These are phyloP conservation scores for Abscondita cerata DNA, from an alignment of 2,888 invertebrate species.

Conservation along the genomic window DNA sequence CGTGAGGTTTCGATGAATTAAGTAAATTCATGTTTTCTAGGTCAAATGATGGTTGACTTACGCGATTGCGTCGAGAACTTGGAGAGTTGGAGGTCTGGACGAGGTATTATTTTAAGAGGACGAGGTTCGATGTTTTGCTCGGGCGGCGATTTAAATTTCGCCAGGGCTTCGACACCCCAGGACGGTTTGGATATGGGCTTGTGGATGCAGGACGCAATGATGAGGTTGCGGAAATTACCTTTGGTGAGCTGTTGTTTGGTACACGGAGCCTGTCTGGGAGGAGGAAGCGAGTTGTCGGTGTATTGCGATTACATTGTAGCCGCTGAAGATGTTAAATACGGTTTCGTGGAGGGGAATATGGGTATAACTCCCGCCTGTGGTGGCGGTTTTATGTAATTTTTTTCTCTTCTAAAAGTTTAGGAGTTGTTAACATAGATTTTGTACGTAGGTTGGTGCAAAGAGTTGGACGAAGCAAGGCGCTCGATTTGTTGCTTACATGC, in stretches of 20 bases:
- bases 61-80: slow-evolving; percentile 45
- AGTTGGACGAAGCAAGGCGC: slow-evolving; percentile 47
- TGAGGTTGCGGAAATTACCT: slow-evolving; percentile 45
- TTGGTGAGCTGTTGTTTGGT: slow-evolving; percentile 47
- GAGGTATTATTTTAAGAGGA: slow-evolving; percentile 50
- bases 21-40: slow-evolving; percentile 37
- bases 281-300: slow-evolving; percentile 50
- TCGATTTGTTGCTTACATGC: slow-evolving; percentile 48
- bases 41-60: slow-evolving; percentile 53
- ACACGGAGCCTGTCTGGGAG: slow-evolving; percentile 50
- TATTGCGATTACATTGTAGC: slow-evolving; percentile 51
- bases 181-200: slow-evolving; percentile 47
- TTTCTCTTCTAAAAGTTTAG: background rate
- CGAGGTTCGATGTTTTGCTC: slow-evolving; percentile 50
- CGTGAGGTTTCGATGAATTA: background rate
- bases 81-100: slow-evolving; percentile 51
- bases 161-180: slow-evolving; percentile 40
- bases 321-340: slow-evolving; percentile 47
- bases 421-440: background rate
- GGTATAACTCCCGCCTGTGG: slow-evolving; percentile 54
- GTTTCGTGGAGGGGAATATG: slow-evolving; percentile 53
- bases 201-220: slow-evolving; percentile 49
- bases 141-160: slow-evolving; percentile 52
- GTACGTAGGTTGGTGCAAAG: slow-evolving; percentile 49
- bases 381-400: slow-evolving; percentile 47